phyloP scores from a whole-genome alignment of 2,797 vertebrate genomes.

The Galagoides demidoff region DNA sequence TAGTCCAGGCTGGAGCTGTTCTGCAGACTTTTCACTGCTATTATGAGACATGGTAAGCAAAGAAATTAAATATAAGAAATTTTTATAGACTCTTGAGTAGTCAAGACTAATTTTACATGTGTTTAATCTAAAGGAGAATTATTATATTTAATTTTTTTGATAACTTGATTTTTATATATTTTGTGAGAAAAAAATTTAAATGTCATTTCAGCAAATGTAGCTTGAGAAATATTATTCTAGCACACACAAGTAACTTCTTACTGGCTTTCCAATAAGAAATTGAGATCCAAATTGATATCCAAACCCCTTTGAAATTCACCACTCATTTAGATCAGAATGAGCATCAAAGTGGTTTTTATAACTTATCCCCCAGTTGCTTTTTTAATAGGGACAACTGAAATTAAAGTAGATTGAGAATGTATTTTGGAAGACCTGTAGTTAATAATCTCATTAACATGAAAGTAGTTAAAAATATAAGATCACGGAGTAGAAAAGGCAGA shows the following conservation, averaged over 20 bases:
- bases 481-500: neutral
- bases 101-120: neutral
- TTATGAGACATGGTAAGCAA: neutral
- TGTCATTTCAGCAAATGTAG: neutral
- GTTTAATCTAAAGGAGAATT: neutral
- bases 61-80: neutral
- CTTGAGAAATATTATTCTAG: slow-evolving; percentile 17
- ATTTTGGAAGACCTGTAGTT: slow-evolving; percentile 40
- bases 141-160: neutral
- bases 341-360: neutral
- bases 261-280: slow-evolving; percentile 44
- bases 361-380: neutral
- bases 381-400: neutral
- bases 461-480: slow-evolving; percentile 49
- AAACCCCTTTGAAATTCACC: neutral
- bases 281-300: slow-evolving; percentile 34
- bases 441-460: slow-evolving; percentile 36
- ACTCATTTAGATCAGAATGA: neutral
- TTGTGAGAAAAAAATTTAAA: neutral
- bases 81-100: neutral
- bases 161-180: neutral
- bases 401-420: neutral
- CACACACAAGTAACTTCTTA: slow-evolving; percentile 63
- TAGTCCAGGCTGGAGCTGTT: neutral
- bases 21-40: rapidly evolving